phyloP scores from a whole-genome alignment of 2,888 invertebrate species.

The Galeopsomyia nigrocyanea region DNA sequence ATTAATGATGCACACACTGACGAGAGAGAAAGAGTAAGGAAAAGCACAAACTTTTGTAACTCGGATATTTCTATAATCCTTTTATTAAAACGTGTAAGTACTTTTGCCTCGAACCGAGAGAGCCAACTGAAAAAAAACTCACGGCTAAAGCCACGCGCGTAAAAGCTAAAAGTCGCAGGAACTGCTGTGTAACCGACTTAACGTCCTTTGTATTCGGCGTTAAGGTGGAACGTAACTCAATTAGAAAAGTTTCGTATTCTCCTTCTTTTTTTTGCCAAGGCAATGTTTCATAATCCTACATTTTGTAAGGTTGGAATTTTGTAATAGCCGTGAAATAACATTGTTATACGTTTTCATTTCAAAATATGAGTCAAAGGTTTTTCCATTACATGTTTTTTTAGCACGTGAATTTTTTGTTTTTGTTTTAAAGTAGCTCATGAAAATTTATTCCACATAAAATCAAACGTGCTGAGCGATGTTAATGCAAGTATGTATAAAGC shows the following conservation, averaged over 20 bases:
- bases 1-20: not conserved
- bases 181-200: slow-evolving; percentile 28
- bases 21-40: slow-evolving; percentile 2
- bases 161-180: slow-evolving; percentile 7
- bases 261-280: too few relatives aligned
- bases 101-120: not conserved
- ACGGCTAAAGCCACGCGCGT: slow-evolving; percentile 4
- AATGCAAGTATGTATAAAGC: too few relatives aligned
- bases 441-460: too few relatives aligned
- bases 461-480: too few relatives aligned
- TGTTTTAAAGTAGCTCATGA: too few relatives aligned
- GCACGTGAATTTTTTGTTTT: too few relatives aligned
- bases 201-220: slow-evolving; percentile 9
- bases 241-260: slow-evolving; percentile 26
- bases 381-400: too few relatives aligned
- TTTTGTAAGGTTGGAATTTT: too few relatives aligned
- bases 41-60: not conserved
- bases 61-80: slow-evolving; percentile 28
- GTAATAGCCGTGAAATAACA: too few relatives aligned
- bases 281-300: too few relatives aligned
- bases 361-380: too few relatives aligned
- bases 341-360: too few relatives aligned
- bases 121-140: slow-evolving; percentile 4
- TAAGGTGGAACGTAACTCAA: slow-evolving; percentile 28
- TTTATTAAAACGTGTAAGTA: slow-evolving; percentile 42